Conservation (phyloP, 2,888 invertebrate species). For the Drosophila sordidula region DNA sequence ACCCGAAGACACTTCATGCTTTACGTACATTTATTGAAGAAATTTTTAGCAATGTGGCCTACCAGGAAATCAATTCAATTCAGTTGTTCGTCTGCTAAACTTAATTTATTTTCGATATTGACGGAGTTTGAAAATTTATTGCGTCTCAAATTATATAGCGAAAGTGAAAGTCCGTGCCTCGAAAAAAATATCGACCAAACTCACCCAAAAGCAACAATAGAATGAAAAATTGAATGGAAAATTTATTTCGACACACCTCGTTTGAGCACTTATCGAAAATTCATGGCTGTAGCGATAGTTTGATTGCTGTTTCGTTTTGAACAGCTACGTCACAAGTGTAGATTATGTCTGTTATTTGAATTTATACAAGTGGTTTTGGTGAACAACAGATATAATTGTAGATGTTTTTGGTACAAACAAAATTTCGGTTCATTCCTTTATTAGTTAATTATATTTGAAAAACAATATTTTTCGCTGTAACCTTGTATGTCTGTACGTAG, state of each 20-base stretch:
- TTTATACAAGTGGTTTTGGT: neutral
- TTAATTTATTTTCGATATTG: constrained; percentile 26
- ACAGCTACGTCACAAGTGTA: neutral
- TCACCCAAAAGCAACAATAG: constrained; percentile 59
- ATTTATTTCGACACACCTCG: constrained; percentile 20
- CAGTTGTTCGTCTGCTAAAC: constrained; percentile 23
- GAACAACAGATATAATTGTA: neutral
- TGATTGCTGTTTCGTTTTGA: neutral
- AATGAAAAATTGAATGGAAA: constrained; percentile 37
- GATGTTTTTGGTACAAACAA: neutral
- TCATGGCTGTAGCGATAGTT: neutral
- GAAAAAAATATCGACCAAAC: constrained; percentile 50
- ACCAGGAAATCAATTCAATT: constrained; percentile 25
- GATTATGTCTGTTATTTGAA: neutral
- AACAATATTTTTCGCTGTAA: neutral
- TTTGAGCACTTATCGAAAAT: constrained; percentile 19
- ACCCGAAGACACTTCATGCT: constrained; percentile 41
- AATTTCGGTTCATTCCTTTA: neutral
- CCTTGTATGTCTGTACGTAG: neutral
- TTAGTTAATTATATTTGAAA: neutral
- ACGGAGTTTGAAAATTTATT: constrained; percentile 41
- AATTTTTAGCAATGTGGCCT: constrained; percentile 28
- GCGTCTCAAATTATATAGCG: constrained; percentile 53
- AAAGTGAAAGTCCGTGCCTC: constrained; percentile 55
- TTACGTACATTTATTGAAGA: constrained; percentile 17